phyloP scores from a whole-genome alignment of 2,113 vertebrate genomes.

The Misgurnus anguillicaudatus region DNA sequence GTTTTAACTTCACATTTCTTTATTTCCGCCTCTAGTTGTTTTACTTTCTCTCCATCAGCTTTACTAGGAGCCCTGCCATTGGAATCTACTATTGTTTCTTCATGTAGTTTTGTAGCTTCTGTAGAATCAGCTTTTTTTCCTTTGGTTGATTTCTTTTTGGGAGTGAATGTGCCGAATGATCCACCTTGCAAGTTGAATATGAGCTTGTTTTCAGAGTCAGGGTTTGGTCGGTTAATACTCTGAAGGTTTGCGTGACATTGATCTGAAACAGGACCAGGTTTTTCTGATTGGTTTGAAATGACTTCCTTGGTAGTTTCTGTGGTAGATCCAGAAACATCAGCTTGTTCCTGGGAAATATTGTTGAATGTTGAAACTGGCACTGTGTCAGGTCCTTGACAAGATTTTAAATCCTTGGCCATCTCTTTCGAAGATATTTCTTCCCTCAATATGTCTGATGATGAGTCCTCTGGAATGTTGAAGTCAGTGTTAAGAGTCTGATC shows the following conservation, averaged over 20 bases:
- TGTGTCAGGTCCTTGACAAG: constrained; percentile 50
- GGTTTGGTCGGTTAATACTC: constrained; percentile 45
- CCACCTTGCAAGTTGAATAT: constrained; percentile 69
- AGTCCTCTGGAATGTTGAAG: constrained; percentile 62
- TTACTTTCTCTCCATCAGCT: constrained; percentile 45
- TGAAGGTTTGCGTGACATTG: constrained; percentile 41
- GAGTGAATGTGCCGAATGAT: constrained; percentile 73
- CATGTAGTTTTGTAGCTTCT: constrained; percentile 13
- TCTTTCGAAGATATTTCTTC: constrained; percentile 34
- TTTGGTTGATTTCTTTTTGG: constrained; percentile 63
- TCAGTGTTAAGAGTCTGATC: constrained; percentile 58
- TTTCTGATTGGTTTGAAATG: constrained; percentile 25
- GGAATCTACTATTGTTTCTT: constrained; percentile 8
- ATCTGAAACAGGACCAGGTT: neutral
- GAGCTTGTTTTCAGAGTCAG: constrained; percentile 48
- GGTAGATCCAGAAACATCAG: constrained; percentile 37
- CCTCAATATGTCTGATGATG: constrained; percentile 68
- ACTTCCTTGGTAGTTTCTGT: constrained; percentile 18
- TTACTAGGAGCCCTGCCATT: constrained; percentile 5
- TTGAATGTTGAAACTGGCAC: constrained; percentile 27
- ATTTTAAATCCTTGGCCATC: constrained; percentile 40
- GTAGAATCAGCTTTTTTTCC: constrained; percentile 40
- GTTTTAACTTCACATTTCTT: constrained; percentile 52
- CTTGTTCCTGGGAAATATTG: constrained; percentile 20
- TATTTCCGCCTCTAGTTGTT: constrained; percentile 46